Conservation (phyloP, 2,113 vertebrate genomes). For the Rhineura floridana region DNA sequence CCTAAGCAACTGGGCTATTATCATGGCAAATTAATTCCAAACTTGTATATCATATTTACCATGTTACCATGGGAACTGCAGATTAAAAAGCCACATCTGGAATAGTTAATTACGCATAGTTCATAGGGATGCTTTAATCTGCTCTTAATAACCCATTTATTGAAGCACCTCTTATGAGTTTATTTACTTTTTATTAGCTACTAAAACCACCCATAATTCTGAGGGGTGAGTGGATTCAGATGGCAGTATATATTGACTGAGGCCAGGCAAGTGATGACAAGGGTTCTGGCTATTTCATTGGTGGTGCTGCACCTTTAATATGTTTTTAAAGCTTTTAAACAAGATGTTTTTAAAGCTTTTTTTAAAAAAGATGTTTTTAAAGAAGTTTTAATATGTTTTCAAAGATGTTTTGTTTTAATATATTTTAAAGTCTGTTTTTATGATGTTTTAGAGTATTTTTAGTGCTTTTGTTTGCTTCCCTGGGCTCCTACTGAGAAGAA, state of each 20-base stretch:
- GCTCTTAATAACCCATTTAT: constrained; percentile 1
- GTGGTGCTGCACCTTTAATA: not conserved
- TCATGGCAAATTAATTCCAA: not conserved
- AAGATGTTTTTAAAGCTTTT: too few species aligned
- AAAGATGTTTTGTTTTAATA: too few species aligned
- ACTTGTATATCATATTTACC: not conserved
- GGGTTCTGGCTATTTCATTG: not conserved
- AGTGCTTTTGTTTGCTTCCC: too few species aligned
- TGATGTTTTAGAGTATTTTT: too few species aligned
- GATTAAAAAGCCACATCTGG: not conserved
- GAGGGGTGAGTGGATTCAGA: not conserved
- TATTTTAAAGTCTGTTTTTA: too few species aligned
- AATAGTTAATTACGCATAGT: not conserved
- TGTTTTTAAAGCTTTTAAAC: too few species aligned
- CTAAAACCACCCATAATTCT: not conserved
- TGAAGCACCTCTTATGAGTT: not conserved
- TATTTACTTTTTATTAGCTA: not conserved
- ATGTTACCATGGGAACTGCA: not conserved
- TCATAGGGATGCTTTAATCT: not conserved
- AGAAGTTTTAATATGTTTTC: too few species aligned
- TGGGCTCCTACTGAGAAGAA: too few species aligned
- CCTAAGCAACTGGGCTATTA: not conserved
- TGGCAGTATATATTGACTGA: not conserved
- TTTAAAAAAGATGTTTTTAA: too few species aligned
- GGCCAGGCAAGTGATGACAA: too few species aligned